A percentile compares a stretch with the other conserved stretches of the same genome.
These are phyloP conservation scores for Cossypha caffra DNA, from an alignment of 2,797 vertebrate species.

Conservation along the genomic window DNA sequence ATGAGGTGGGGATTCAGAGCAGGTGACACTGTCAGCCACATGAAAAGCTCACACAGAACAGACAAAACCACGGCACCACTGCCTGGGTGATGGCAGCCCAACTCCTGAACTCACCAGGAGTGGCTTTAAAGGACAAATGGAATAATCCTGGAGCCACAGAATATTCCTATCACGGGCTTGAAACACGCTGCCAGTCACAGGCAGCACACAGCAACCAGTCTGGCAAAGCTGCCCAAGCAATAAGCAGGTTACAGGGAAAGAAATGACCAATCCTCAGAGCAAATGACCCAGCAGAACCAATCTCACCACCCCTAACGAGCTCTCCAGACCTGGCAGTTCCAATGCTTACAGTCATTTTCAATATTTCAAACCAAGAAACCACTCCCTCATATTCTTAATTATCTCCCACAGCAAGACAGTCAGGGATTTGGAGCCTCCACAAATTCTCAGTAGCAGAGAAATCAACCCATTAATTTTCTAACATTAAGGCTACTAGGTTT, in stretches of 20 bases:
- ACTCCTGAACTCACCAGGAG: not conserved
- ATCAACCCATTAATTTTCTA: conserved; percentile 6
- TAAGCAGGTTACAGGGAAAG: not conserved
- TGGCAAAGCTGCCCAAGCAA: conserved; percentile 3
- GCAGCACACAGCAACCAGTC: not conserved
- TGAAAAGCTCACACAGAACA: not conserved
- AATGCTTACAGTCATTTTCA: not conserved
- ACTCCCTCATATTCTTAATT: not conserved
- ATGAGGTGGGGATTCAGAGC: not conserved
- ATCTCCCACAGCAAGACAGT: not conserved
- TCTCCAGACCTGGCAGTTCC: not conserved
- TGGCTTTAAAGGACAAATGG: not conserved
- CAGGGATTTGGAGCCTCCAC: not conserved
- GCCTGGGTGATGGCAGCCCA: not conserved
- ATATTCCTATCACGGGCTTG: not conserved
- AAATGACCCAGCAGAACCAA: not conserved
- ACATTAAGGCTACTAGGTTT: not conserved
- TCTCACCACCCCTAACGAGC: not conserved
- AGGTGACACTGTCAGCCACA: not conserved
- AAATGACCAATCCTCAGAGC: not conserved
- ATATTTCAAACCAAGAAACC: not conserved
- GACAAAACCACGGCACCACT: rapidly evolving
- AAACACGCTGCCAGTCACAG: not conserved
- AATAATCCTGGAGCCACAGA: not conserved
- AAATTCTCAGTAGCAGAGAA: not conserved